Evolutionary conservation across 2,797 vertebrate genomes (phyloP).

Genomic region (Gadopsis bispinosus): DNA sequence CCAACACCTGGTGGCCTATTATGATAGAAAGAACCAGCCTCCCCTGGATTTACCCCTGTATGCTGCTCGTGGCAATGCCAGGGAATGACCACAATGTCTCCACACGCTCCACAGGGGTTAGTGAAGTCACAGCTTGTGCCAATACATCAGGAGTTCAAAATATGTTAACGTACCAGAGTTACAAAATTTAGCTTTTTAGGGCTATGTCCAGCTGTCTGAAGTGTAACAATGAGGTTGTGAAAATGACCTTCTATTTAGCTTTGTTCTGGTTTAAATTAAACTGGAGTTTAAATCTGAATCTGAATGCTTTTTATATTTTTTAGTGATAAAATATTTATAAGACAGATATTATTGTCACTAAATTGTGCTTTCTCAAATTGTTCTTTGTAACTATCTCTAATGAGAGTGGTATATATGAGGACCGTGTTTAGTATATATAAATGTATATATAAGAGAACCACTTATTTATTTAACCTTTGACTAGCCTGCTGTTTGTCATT

Average conservation of each 20-base stretch:
- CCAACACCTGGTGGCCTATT: slow-evolving; percentile 16
- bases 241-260: background rate
- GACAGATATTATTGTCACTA: background rate
- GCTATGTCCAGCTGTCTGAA: slow-evolving; percentile 1
- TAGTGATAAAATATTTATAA: background rate
- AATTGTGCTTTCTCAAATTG: background rate
- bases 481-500: too few species aligned
- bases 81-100: background rate
- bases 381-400: slow-evolving; percentile 1
- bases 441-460: background rate
- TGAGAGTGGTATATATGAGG: background rate
- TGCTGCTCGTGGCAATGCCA: background rate
- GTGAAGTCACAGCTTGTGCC: slow-evolving; percentile 17
- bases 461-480: too few species aligned
- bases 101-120: background rate
- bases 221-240: slow-evolving; percentile 10
- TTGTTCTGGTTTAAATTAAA: background rate
- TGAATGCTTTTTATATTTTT: slow-evolving; percentile 16
- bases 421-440: background rate
- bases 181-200: background rate
- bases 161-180: slow-evolving; percentile 2
- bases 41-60: background rate
- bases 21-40: slow-evolving; percentile 26
- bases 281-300: background rate
- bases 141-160: background rate